Base-by-base conservation (phyloP, 2,797 vertebrate genomes). In the Amblyopsis hoosieri region DNA sequence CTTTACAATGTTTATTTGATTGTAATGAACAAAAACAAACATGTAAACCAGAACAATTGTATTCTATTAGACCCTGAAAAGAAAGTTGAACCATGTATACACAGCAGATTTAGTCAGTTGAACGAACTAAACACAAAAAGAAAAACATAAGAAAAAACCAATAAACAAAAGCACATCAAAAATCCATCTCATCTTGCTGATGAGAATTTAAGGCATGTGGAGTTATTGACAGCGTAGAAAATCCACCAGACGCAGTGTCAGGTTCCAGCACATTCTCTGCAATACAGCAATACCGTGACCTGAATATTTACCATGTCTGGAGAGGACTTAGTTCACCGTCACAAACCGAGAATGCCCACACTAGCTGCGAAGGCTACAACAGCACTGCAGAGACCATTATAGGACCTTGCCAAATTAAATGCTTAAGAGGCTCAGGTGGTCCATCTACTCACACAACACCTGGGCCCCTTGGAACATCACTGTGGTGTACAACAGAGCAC, bases 151-250 rank as follows among this genome's bases (percentile, higher is more conserved):
- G 19, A 23, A 23, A 23, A 29, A 29, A 29, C 3, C 23, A 4
- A 29, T 29, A 29, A 29, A 29, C 23, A 29, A 29, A 29, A 29
- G 23, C 17, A 45, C 62, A 17, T 37, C 23, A 29, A 29, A 29
- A 29, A 67, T 74, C 48, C 42, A 29, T 29, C 69, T 80, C 37
- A 78, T 42, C 64, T 66, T 68, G 57, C 33, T 64, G 49, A 49
- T 53, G 66, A 72, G 50, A 58, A 47, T 59, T 66, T 73, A 91
- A 90, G 87, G 83, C 74, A 79, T 83, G 80, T 73, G 14, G 51
- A 62, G 64, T 66, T 68, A 62, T 12, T 37, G 56, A 80, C 68
- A 76, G 67, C 59, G 78, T 72, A 15, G 46, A 58, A 29, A 66
- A 66, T 54, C 64, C 57, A 79, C 51, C 51, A 59, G 59, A 74